Base-by-base conservation (phyloP, 92 coral and sea anemone species). In the Bergia sp. region DNA sequence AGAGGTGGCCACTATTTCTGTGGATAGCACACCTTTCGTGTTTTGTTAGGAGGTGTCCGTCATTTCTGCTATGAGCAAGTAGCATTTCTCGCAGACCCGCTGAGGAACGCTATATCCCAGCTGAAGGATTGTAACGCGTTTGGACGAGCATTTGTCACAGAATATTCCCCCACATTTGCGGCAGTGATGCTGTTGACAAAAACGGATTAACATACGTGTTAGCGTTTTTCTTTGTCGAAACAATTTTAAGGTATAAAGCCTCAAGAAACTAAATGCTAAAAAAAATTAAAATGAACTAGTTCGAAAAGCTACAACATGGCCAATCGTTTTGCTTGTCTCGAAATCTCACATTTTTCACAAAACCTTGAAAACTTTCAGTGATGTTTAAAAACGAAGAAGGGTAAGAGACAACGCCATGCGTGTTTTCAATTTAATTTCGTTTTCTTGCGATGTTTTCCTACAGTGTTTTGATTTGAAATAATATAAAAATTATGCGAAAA, bases 161-260 rank as follows among this genome's bases (percentile, higher is more conserved):
- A 94, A 97, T 5, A 95, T 93, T 43, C 99, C 99, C 16, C 96
- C 97, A 92, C 99, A 97, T 79, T 96, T 93, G 38, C 96, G 96
- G 84, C 99, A 97, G 86, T 96, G 98, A 86, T 96, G 96, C 96
- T 96, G 89, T 9, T 64, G 89, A 91, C 67, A 20, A 20, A 67
- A 79, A 42, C 66, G 50, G 57, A 74, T 12, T 38, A 2, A 20
- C 3, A 41, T 45, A 58, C 18, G 18, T 73, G 18, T 40, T 40
- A 80, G 13, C 36, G 37, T 15, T 15, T 61, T 61, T 61, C 29
- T 23, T 21, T 16, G 69, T 6, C 18, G 20, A 21, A 23, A 61
- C 69, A 0, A 61, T 61, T 18, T 61, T 16, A 21, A 29, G 20
- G 12, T 61, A 61, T 11, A 12, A 12, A 6, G 11, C 16, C 2